Evolutionary conservation across 2,797 vertebrate species (phyloP).

Genomic region (Gymnocypris eckloni): DNA sequence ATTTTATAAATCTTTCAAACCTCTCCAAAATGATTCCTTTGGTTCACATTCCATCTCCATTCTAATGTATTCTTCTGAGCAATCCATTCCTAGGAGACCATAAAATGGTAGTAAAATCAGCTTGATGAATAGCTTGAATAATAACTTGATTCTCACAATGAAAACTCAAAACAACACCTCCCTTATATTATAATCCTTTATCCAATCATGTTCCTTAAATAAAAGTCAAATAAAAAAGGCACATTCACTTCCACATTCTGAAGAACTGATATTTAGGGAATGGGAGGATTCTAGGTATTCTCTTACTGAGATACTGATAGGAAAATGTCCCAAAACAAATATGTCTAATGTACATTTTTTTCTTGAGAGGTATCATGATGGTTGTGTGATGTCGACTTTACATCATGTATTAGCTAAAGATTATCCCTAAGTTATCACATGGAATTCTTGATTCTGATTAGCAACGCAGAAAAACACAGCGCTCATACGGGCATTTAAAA

Average conservation of each 20-base stretch:
- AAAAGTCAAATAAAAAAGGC: too few species aligned
- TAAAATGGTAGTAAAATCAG: neutral
- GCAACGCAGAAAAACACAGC: too few species aligned
- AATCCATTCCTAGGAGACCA: neutral
- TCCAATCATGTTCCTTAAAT: too few species aligned
- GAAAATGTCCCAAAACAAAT: too few species aligned
- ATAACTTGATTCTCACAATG: neutral
- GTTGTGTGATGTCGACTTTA: too few species aligned
- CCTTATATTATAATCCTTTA: neutral
- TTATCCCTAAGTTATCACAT: neutral
- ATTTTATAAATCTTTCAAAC: neutral
- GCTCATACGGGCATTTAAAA: too few species aligned
- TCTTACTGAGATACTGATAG: neutral
- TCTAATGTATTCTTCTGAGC: neutral
- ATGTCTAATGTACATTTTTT: neutral
- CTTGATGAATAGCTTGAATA: neutral
- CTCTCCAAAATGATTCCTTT: neutral
- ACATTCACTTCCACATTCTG: neutral
- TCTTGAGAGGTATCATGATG: too few species aligned
- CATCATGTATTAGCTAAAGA: neutral
- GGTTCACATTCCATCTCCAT: constrained; percentile 14
- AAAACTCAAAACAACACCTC: neutral
- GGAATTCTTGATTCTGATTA: too few species aligned
- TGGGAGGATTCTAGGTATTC: neutral
- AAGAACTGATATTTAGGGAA: neutral